A percentile compares a stretch with the other conserved stretches of the same genome.
Evolutionary conservation across 1,140 invertebrate species (phyloP).

Genomic region (Planococcus citri): DNA sequence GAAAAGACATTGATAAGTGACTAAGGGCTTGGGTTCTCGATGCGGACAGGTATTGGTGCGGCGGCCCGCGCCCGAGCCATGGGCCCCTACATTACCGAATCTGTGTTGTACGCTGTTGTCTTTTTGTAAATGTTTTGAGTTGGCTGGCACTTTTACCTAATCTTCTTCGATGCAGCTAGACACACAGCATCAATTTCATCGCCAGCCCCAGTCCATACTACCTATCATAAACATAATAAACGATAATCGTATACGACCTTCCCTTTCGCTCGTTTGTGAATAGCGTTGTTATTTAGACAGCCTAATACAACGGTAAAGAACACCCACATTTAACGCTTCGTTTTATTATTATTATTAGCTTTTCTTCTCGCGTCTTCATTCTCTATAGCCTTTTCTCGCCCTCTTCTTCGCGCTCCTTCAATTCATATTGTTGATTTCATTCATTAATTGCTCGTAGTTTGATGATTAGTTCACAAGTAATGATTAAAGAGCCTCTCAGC

Average conservation of each 20-base stretch:
- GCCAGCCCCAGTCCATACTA: not conserved
- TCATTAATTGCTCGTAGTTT: conserved; percentile 7
- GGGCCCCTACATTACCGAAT: not conserved
- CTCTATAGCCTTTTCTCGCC: no score
- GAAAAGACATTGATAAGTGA: conserved; percentile 7
- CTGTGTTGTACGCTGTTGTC: not conserved
- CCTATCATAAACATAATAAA: conserved; percentile 8
- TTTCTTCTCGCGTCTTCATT: not conserved
- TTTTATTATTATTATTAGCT: conserved; percentile 5
- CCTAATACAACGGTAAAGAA: conserved; percentile 3
- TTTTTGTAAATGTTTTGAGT: conserved; percentile 8
- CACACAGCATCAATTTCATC: conserved; percentile 2
- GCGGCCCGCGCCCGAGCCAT: no score
- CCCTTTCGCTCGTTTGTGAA: conserved; percentile 6
- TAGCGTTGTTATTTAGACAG: conserved; percentile 6
- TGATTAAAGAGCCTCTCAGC: conserved; percentile 1
- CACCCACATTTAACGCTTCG: conserved; percentile 5
- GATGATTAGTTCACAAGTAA: not conserved
- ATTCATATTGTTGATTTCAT: conserved; percentile 1
- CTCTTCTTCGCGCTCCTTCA: no score
- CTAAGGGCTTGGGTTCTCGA: conserved; percentile 1
- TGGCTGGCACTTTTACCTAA: not conserved
- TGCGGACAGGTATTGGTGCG: not conserved
- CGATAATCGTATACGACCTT: not conserved
- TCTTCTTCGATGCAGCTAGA: conserved; percentile 6